These are phyloP conservation scores for Gonocerus acuteangulatus DNA, from an alignment of 2,888 invertebrate genomes.

Conservation along the genomic window DNA sequence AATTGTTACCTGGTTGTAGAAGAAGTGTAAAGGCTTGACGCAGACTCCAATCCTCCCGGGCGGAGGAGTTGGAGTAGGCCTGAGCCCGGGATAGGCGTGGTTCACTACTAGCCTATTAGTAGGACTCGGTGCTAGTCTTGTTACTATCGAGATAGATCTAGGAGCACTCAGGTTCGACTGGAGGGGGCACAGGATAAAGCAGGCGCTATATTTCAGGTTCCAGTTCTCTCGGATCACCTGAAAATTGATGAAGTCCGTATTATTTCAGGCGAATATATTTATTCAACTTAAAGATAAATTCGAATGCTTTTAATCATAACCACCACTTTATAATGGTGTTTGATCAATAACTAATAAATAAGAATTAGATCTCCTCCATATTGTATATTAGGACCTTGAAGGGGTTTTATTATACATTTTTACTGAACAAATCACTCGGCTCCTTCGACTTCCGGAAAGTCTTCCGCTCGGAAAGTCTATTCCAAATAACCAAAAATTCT, in stretches of 20 bases:
- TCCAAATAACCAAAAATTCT: too few relatives aligned
- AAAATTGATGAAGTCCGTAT: too few relatives aligned
- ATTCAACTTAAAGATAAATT: neutral
- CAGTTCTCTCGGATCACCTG: slow-evolving; percentile 85
- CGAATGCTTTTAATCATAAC: neutral
- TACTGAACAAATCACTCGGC: too few relatives aligned
- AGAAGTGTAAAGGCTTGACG: slow-evolving; percentile 84
- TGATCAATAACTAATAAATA: too few relatives aligned
- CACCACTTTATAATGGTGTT: too few relatives aligned
- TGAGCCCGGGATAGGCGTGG: slow-evolving; percentile 45
- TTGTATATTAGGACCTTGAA: too few relatives aligned
- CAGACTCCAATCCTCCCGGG: slow-evolving; percentile 61
- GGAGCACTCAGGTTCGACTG: slow-evolving; percentile 55
- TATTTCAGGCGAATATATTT: neutral
- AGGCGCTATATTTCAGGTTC: slow-evolving; percentile 87
- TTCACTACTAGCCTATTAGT: slow-evolving; percentile 58
- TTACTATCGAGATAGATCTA: slow-evolving; percentile 62
- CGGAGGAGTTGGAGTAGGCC: slow-evolving; percentile 44
- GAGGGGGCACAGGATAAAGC: slow-evolving; percentile 76
- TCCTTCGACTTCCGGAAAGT: too few relatives aligned
- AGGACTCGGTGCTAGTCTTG: slow-evolving; percentile 54
- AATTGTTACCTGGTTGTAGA: slow-evolving; percentile 75
- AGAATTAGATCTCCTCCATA: too few relatives aligned
- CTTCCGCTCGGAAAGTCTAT: too few relatives aligned
- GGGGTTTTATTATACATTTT: too few relatives aligned